Conservation (phyloP, 2,888 invertebrate species). For the Athalia circularis region DNA sequence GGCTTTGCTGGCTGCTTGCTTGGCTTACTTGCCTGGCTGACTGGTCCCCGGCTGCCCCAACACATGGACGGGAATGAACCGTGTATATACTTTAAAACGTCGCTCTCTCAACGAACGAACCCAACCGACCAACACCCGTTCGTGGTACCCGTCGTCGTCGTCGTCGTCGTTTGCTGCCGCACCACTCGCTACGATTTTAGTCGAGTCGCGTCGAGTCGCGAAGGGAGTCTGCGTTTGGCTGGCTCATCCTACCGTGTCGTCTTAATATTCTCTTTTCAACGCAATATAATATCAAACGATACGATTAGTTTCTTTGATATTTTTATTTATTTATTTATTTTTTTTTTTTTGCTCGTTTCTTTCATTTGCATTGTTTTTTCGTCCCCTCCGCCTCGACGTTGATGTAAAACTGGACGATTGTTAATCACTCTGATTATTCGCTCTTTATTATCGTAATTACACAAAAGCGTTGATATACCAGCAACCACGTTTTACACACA, state of each 20-base stretch:
- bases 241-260: constrained; percentile 50
- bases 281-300: background rate
- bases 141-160: constrained; percentile 47
- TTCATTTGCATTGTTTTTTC: background rate
- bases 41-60: constrained; percentile 48
- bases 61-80: constrained; percentile 38
- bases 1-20: constrained; percentile 23
- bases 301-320: background rate
- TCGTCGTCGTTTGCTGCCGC: constrained; percentile 12
- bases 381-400: background rate
- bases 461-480: background rate
- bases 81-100: constrained; percentile 20
- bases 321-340: background rate
- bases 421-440: background rate
- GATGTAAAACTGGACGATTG: background rate
- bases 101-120: constrained; percentile 50
- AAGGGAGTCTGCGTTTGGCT: constrained; percentile 50
- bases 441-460: background rate
- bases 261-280: constrained; percentile 33
- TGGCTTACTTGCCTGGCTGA: constrained; percentile 21
- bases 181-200: constrained; percentile 51
- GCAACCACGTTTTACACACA: too few species aligned
- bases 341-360: background rate
- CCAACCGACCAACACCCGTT: constrained; percentile 52
- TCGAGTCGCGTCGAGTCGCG: constrained; percentile 56